These are phyloP conservation scores for Sula dactylatra DNA, from an alignment of 2,113 vertebrate genomes.

Conservation along the genomic window DNA sequence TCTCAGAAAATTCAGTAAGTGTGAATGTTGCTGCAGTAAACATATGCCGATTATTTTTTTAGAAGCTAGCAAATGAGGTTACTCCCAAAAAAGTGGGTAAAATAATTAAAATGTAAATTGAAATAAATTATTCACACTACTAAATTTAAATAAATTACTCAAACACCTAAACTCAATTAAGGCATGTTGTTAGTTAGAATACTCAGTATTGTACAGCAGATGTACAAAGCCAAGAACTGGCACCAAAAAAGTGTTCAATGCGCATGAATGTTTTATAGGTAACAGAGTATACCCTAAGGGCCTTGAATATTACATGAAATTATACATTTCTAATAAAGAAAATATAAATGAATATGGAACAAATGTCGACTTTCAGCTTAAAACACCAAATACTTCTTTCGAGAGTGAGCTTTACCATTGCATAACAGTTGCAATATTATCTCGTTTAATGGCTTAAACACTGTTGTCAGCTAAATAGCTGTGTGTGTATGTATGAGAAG, in stretches of 20 bases:
- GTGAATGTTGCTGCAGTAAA: conserved; percentile 57
- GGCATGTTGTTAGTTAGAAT: conserved; percentile 17
- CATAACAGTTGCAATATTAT: conserved; percentile 7
- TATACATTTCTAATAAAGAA: conserved; percentile 70
- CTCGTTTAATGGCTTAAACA: conserved; percentile 39
- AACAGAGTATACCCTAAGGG: conserved; percentile 40
- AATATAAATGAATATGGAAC: conserved; percentile 65
- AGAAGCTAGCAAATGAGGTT: conserved; percentile 66
- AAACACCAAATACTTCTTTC: background rate
- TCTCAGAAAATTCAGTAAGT: conserved; percentile 53
- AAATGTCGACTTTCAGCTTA: conserved; percentile 39
- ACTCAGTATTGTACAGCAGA: conserved; percentile 53
- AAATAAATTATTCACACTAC: conserved; percentile 74
- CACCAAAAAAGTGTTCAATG: conserved; percentile 21
- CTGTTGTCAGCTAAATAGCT: conserved; percentile 32
- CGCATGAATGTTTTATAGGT: conserved; percentile 64
- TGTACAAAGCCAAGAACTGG: conserved; percentile 29
- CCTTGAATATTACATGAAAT: conserved; percentile 56
- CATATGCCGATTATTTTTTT: conserved; percentile 63
- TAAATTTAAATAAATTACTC: conserved; percentile 71
- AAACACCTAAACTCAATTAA: conserved; percentile 49
- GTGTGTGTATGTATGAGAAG: background rate
- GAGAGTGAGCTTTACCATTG: background rate
- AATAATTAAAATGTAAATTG: conserved; percentile 76
- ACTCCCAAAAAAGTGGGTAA: conserved; percentile 59